These are phyloP conservation scores for Listrodromus nycthemerus DNA, from an alignment of 2,888 invertebrate genomes.

Conservation along the genomic window DNA sequence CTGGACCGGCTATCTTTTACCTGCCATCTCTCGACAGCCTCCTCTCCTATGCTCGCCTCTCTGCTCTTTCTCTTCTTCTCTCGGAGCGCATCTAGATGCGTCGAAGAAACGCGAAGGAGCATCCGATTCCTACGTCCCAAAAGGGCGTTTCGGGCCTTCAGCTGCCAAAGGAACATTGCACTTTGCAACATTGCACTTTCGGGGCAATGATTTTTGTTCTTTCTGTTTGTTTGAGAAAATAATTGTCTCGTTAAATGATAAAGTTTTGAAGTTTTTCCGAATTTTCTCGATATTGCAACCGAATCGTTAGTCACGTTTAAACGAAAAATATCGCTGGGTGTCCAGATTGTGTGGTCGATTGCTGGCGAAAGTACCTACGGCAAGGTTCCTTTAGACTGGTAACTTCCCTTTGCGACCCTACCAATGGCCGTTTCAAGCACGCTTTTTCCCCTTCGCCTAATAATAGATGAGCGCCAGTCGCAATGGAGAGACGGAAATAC, in stretches of 20 bases:
- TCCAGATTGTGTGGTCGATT: conserved; percentile 23
- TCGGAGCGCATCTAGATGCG: conserved; percentile 19
- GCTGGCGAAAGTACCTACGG: neutral
- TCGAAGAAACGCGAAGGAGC: conserved; percentile 15
- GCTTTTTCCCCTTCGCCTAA: conserved; percentile 65
- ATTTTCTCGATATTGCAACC: neutral
- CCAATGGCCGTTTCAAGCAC: conserved; percentile 37
- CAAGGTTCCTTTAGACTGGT: conserved; percentile 16
- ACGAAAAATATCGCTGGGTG: conserved; percentile 37
- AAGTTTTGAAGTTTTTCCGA: neutral
- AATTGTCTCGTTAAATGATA: neutral
- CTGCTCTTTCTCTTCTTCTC: conserved; percentile 15
- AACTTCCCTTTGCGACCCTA: conserved; percentile 24
- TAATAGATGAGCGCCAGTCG: conserved; percentile 74
- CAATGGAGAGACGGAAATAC: conserved; percentile 74
- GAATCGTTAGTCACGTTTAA: neutral
- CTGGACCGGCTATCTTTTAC: conserved; percentile 73
- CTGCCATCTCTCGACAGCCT: conserved; percentile 75
- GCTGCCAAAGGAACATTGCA: conserved; percentile 14
- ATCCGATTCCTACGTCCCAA: conserved; percentile 42
- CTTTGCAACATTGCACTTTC: neutral
- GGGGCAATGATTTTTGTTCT: neutral
- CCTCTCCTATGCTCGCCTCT: conserved; percentile 26
- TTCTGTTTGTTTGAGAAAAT: neutral
- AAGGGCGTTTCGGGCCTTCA: conserved; percentile 25